Base-by-base conservation (phyloP, 2,113 vertebrate genomes). In the Dendropsophus ebraccatus region DNA sequence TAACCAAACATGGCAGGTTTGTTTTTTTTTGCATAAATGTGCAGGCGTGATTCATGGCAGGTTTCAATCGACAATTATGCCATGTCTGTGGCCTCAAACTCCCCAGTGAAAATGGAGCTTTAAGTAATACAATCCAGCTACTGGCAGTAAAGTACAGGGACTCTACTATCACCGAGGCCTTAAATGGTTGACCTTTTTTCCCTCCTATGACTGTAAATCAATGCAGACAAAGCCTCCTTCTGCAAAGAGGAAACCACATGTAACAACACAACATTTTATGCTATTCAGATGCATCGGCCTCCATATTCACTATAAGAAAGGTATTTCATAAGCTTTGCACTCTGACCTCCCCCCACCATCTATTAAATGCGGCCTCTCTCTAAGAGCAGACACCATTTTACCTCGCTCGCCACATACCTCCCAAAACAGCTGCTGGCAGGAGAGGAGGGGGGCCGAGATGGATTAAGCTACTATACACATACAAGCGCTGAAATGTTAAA, bases 311-410 rank as follows among this genome's bases (percentile, higher is more conserved):
- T 85, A 10, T 67, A 78, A 77, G 58, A 41, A 49, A 85, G 75
- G 41, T 49, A 30, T 52, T 85, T 75, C 47, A 52, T 54, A 77
- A 67, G 74, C 58, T 52, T 65, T 35, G 21, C 45, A 78, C 83
- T 28, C 73, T 69, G 84, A 79, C 25, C 84, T 45, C 60, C 73
- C 84, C 60, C 52, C 32, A 13, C 28, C 37, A 52, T 65, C 72
- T 69, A 77, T 78, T 85, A 77, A 77, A 65, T 77, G 73, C 25
- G 7, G 73, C 11, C 82, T 76, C 47, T 74, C 75, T 78, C 32
- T 49, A 69, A 60, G 25, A 79, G 32, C 47, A 41, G 75, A 79
- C 84, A 70, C 84, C 75, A 85, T 79, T 85, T 85, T 85, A 79
- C 60, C 84, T 84, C 72, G 11, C 35, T 25, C 45, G n/a, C 54